These are phyloP conservation scores for Caenorhabditis wallacei DNA, from an alignment of 2,888 invertebrate genomes.

Conservation along the genomic window DNA sequence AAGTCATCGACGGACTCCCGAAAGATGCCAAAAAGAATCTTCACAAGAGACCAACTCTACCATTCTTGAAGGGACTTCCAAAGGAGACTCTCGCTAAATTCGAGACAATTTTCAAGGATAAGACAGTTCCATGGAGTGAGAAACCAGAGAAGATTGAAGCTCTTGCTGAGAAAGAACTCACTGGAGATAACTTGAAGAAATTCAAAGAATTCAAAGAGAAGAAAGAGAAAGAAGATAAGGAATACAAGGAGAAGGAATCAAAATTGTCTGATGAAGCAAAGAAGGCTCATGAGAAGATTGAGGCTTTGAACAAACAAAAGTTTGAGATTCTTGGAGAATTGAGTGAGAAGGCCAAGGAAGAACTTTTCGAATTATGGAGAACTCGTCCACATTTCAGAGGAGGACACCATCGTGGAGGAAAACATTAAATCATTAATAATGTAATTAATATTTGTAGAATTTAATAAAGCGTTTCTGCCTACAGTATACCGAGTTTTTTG, in stretches of 20 bases:
- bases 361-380: slow-evolving; percentile 71
- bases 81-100: slow-evolving; percentile 70
- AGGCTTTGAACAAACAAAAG: slow-evolving; percentile 73
- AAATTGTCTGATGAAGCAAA: slow-evolving; percentile 72
- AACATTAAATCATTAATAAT: slow-evolving; percentile 20
- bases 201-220: slow-evolving; percentile 73
- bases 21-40: slow-evolving; percentile 64
- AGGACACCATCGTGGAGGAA: slow-evolving; percentile 53
- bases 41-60: slow-evolving; percentile 61
- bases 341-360: slow-evolving; percentile 67
- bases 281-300: slow-evolving; percentile 72
- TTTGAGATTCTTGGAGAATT: slow-evolving; percentile 68
- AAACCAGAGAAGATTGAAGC: slow-evolving; percentile 73
- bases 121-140: slow-evolving; percentile 67
- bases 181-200: slow-evolving; percentile 71
- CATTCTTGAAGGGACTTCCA: slow-evolving; percentile 65
- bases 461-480: not conserved
- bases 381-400: slow-evolving; percentile 65
- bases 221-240: slow-evolving; percentile 66
- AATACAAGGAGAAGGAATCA: slow-evolving; percentile 73
- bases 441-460: not conserved
- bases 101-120: slow-evolving; percentile 71
- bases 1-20: slow-evolving; percentile 70
- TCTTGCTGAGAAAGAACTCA: slow-evolving; percentile 72
- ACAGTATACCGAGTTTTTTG: too few species aligned